Base-by-base conservation (phyloP, 1,140 invertebrate species). In the Drosophila burlai region DNA sequence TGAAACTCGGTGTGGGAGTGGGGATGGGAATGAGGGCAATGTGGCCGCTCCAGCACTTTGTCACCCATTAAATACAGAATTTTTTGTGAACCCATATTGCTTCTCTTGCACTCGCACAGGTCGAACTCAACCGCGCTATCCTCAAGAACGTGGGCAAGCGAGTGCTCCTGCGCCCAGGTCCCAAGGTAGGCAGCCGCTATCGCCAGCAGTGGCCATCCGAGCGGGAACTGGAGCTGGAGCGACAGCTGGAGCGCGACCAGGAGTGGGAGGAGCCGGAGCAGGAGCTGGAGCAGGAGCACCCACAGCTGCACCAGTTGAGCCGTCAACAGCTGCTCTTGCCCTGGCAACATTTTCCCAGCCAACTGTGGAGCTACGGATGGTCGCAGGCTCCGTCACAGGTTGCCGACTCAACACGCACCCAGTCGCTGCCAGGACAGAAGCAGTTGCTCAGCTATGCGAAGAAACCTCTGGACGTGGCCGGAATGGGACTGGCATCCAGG, bases 101-200 rank as follows among this genome's bases (percentile, higher is more conserved):
- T 64, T 62, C 55, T 45, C 36, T 78, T 64, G 24, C 47, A n/a
- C 57, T 21, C 31, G 21, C 45, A 71, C 75, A 93, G 92, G 94
- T 94, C 15, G 94, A 94, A 71, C 93, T 93, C 78, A 95, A 95
- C 91, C 90, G 94, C 26, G 93, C 94, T 62, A 94, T 94, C 92
- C 81, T 95, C 74, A 94, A 95, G 80, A 95, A 95, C 71, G 94
- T 95, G 57, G 94, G 94, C 79, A 95, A 95, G 91, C 94, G 94
- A 55, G 93, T 94, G 59, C 61, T 75, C n/a, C 50, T 79, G 34
- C 67, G 71, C 26, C 62, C 67, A 13, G 43, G 36, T 46, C 21
- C 80, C 26, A 77, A 50, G 72, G 66, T 47, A 34, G 64, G 45
- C 47, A 62, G 63, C n/a, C 74, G 47, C 15, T 76, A 76, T 59